Evolutionary conservation across 2,888 invertebrate genomes (phyloP), one percentile per base, ranked within the genome.

Genomic region (Trachelus tabidus): DNA sequence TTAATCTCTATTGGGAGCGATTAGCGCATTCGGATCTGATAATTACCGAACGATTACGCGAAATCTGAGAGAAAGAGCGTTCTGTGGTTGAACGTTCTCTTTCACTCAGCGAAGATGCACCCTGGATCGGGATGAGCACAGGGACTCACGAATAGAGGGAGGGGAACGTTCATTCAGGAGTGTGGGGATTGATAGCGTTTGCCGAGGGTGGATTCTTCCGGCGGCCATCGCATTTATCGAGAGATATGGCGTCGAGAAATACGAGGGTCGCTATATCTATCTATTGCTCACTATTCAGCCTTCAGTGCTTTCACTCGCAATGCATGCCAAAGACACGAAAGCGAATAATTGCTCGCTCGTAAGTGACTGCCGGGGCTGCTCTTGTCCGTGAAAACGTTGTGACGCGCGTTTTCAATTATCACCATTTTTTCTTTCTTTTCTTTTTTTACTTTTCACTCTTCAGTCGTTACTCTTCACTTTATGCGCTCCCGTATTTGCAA

Each of bases 161-260:
- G 84, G 81, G 83, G 85, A 83, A 85, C 81, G 82, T 83, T 84
- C 56, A 56, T 56, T 83, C 71, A 79, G 80, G 80, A 82, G 81
- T 77, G 83, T 82, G 82, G 83, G 85, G 80, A 83, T 85, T 89
- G 88, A 88, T 89, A 87, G 87, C 86, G 83, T 84, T 80, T 81
- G 86, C 85, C 86, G 86, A 89, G 89, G 89, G 89, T 88, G 87
- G 88, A 84, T 89, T 88, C 87, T 88, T 85, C 82, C 82, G 85
- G 87, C 90, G 89, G 90, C 90, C 90, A 90, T 90, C 87, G 87
- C 87, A 89, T 84, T 89, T 84, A 83, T 81, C 83, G 83, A 82
- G 84, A 88, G 89, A 87, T 87, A 90, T 90, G 90, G 90, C 90
- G 90, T 82, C 89, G 87, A 0, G 71, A 12, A 33, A 34, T 71